Base-by-base conservation (phyloP, 1,140 invertebrate genomes). In the Solenopsis fugax region DNA sequence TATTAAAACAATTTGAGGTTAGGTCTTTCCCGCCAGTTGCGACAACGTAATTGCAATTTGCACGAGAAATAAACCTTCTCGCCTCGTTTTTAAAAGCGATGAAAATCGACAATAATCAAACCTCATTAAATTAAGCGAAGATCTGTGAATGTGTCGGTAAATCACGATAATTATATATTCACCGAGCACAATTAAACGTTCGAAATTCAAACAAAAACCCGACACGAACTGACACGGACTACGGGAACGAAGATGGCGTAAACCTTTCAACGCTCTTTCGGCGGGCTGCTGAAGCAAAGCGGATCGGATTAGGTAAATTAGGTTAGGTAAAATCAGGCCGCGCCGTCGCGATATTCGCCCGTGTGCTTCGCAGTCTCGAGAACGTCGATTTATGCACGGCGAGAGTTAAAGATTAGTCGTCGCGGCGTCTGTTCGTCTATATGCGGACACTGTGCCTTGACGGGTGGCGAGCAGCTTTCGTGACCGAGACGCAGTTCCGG, bases 381-480 rank as follows among this genome's bases (percentile, higher is more conserved):
- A 60, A 89, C 52, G 50, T 76, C 50, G 58, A n/a, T 65, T 60
- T 64, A 48, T 56, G 62, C 24, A 71, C 64, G 64, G 18, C 21
- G 37, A 85, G 48, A 18, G 6, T 6, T 56, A 58, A 62, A 87
- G 37, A 85, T 62, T 48, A 29, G 50, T 13, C 13, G 54, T 80
- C 16, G 56, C 60, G 13, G 82, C 78, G 78, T 29, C 29, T 29
- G 29, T 29, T 29, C 29, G 41, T 75, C 69, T 87, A 29, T 80
- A 67, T 67, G 48, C 50, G 1, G n/a, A 48, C n/a, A 62, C 52
- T n/a, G 72, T 90, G n/a, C 12, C 48, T 89, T 86, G 45, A 80
- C 52, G 58, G 84, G 52, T 60, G 16, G 18, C 48, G 9, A n/a
- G n/a, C 29, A 45, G 24, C 2, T 87, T 48, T 29, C 4, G 6